A percentile compares a stretch with the other conserved stretches of the same genome.
These are phyloP conservation scores for Nipponacmea schrenckii DNA, from an alignment of 2,888 invertebrate species.

Conservation along the genomic window DNA sequence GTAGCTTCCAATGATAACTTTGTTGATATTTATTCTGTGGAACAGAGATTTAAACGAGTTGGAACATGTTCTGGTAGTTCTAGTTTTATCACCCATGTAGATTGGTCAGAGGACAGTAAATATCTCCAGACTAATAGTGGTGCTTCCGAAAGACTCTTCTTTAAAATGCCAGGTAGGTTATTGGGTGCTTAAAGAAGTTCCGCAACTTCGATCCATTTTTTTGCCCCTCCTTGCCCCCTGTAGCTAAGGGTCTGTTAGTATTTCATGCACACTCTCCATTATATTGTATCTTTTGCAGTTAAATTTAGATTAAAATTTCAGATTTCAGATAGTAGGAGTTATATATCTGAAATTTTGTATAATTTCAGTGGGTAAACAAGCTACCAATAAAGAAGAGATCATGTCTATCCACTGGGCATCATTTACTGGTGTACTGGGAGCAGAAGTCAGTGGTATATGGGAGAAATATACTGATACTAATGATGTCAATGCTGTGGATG, in stretches of 20 bases:
- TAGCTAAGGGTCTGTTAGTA: no score
- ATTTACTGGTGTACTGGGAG: constrained; percentile 67
- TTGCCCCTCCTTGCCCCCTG: not conserved
- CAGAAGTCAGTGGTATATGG: constrained; percentile 68
- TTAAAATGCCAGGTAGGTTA: constrained; percentile 63
- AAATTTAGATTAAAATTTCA: no score
- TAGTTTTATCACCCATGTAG: constrained; percentile 69
- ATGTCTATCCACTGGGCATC: constrained; percentile 62
- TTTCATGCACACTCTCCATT: no score
- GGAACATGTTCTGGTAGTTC: constrained; percentile 66
- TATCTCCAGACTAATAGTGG: constrained; percentile 68
- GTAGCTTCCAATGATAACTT: constrained; percentile 69
- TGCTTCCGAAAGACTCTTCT: constrained; percentile 66
- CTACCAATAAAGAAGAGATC: constrained; percentile 64
- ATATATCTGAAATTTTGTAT: not conserved
- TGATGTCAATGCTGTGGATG: constrained; percentile 67
- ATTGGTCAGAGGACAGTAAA: constrained; percentile 68
- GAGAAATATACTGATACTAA: constrained; percentile 68
- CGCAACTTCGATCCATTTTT: not conserved
- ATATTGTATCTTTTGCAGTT: no score
- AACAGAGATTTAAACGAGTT: constrained; percentile 63
- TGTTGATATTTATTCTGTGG: constrained; percentile 67
- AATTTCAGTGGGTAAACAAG: constrained; percentile 63
- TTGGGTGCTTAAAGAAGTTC: not conserved
- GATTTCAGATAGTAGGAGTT: no score